A percentile compares a stretch with the other conserved stretches of the same genome.
These are phyloP conservation scores for Physocephala rufipes DNA, from an alignment of 2,888 invertebrate genomes.

Conservation along the genomic window DNA sequence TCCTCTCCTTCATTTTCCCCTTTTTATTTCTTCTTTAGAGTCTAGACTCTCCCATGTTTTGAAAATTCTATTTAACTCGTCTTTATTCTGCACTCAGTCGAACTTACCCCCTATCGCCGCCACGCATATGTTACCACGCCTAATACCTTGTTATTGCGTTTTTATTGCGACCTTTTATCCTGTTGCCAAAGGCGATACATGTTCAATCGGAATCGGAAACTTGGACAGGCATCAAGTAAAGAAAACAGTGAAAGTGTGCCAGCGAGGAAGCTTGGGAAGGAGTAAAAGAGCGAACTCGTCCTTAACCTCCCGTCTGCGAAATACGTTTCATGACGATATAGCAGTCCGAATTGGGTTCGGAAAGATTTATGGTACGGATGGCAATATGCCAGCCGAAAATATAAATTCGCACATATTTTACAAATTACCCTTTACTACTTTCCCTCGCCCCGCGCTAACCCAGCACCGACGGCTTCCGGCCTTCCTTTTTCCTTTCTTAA, in stretches of 20 bases:
- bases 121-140: slow-evolving; percentile 42
- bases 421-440: slow-evolving; percentile 47
- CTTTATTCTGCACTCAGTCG: too few relatives aligned
- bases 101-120: background rate
- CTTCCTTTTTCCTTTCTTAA: slow-evolving; percentile 29
- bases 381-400: slow-evolving; percentile 51
- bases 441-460: too few relatives aligned
- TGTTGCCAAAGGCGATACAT: slow-evolving; percentile 12
- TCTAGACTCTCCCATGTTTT: background rate
- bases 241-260: too few relatives aligned
- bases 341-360: too few relatives aligned
- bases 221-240: background rate
- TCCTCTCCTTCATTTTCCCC: too few relatives aligned
- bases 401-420: slow-evolving; percentile 46
- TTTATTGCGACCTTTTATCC: slow-evolving; percentile 34
- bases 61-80: too few relatives aligned
- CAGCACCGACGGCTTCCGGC: too few relatives aligned
- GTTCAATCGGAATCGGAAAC: background rate
- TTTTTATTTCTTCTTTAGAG: background rate
- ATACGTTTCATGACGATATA: too few relatives aligned
- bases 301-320: background rate
- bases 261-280: too few relatives aligned
- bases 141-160: slow-evolving; percentile 41
- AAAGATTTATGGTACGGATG: slow-evolving; percentile 44
- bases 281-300: background rate